These are phyloP conservation scores for cat (Felis catus) DNA, from an alignment of 2,113 vertebrate genomes.

Conservation along the genomic window F.catus_Fca126_mat1.0 CM031419.1:24552501-24553000, in stretches of 20 bases:
- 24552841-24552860: not conserved
- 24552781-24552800: slow-evolving; percentile 5
- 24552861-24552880: not conserved
- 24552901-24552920: not conserved
- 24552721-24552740: not conserved
- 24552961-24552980: not conserved
- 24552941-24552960: not conserved
- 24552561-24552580: not conserved
- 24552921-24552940: not conserved
- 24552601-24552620: not conserved
- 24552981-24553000: not conserved
- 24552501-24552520: not conserved
- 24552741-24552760: not conserved
- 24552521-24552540: not conserved
- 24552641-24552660: not conserved
- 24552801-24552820: not conserved
- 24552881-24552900: too few species aligned
- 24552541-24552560: not conserved
- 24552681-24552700: not conserved
- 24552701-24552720: not conserved
- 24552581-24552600: not conserved
- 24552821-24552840: not conserved
- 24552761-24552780: not conserved
- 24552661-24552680: not conserved
- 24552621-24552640: not conserved